Base-by-base conservation (phyloP, 1,140 invertebrate genomes). In the Drosophila ercepeae region DNA sequence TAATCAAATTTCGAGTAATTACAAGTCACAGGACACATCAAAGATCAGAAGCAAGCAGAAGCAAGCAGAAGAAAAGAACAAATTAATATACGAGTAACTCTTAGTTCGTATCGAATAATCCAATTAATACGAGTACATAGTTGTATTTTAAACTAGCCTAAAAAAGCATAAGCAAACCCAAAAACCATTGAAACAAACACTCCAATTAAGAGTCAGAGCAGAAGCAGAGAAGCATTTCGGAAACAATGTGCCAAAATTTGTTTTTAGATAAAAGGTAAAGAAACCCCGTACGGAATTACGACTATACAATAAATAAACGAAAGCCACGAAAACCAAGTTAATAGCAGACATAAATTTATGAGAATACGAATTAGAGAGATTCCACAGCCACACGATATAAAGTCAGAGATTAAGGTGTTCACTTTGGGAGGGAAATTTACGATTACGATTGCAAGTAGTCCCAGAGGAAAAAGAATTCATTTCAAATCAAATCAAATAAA, bases 221-320 rank as follows among this genome's bases (percentile, higher is more conserved):
- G 5, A 36, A n/a, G n/a, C n/a, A n/a, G n/a, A 4, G 14, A 16
- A 39, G 45, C 58, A 61, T 86, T 84, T 84, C 73, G 81, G 81
- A 84, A 83, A 86, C 81, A 72, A 81, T 86, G 82, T 86, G 81
- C 81, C 81, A 88, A 86, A 88, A 86, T 86, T 86, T 75, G 69
- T 81, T 70, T 77, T 75, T 75, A 75, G 71, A 72, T 44, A 48
- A 81, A 72, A 75, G 71, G 67, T 44, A 48, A 81, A 72, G 71
- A 39, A 39, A 39, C 36, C 36, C 46, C 60, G 53, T 79, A 74
- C 68, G 73, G 76, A 86, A 76, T 75, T 84, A 64, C 57, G 60
- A 48, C 23, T 64, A 86, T 64, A 86, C 79, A 86, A 86, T 84
- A 84, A 75, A 79, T 45, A 50, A 39, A 64, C 48, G 60, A 57